Evolutionary conservation across 2,888 invertebrate genomes (phyloP), one percentile per base, ranked within the genome.

Genomic region (Noctua janthina): DNA sequence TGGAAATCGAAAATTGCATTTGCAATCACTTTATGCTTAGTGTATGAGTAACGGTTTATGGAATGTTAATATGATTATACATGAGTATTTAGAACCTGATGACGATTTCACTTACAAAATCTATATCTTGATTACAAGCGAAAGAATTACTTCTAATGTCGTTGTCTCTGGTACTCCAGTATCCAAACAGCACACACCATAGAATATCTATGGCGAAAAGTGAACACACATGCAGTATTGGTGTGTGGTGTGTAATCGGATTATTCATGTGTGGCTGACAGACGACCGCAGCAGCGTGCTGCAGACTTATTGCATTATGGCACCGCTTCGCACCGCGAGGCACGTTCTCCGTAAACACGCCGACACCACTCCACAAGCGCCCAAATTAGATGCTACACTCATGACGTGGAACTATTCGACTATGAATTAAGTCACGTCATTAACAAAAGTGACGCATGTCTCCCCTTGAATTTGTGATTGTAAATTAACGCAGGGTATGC

Each of bases 251-350:
- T 66, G 73, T 82, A 83, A 78, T 82, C 74, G 67, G 67, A 84
- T 85, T 85, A 87, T 76, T 79, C 77, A 82, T 77, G 78, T 83
- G 79, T 79, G 70, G 74, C 78, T 39, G 79, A 79, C 79, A 59
- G 82, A 66, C 83, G 78, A 84, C 83, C 89, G 74, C 79, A 76
- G 79, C 67, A 67, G 62, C 71, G 43, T 74, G 79, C 81, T 78
- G 79, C 84, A 80, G 82, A 83, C 89, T 89, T 89, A 89, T 89
- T 90, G 87, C 85, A 85, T 90, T 86, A 86, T 82, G 88, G 89
- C 23, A 54, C 54, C 54, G n/a, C 11, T 70, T 68, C 71, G 49
- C 69, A 29, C 59, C 56, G 39, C 39, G 35, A 20, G 62, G 59
- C 70, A 68, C 70, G 70, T 62, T 39, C 76, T 81, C 77, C 69